Base-by-base conservation (phyloP, 2,888 invertebrate genomes). In the Euphydryas editha region DNA sequence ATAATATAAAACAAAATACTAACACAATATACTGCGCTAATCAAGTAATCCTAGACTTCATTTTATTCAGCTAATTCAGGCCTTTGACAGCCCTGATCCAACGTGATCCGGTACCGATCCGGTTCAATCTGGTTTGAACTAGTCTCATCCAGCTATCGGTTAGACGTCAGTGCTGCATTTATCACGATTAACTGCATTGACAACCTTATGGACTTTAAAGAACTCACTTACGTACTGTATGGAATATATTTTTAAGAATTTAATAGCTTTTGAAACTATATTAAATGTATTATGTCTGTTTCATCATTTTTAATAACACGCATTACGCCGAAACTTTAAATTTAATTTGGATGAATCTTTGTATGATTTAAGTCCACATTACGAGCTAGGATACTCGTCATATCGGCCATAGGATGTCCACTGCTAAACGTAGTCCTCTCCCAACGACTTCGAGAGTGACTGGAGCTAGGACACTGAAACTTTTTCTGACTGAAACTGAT, bases 81-180 rank as follows among this genome's bases (percentile, higher is more conserved):
- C 69, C 72, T 72, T 72, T 69, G 74, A 72, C 71, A 67, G 61
- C 56, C 70, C 65, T 77, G 74, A 78, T 77, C 78, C 70, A 51
- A n/a, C 42, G 47, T 65, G 65, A 75, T 76, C 72, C 69, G 59
- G 55, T 60, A 59, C 62, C 63, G 65, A 75, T 76, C 72, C 69
- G 59, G 51, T 62, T 59, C 63, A 58, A 69, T 72, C 70, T 72
- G 71, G 72, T 57, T 71, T 69, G 65, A 60, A 73, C 69, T 69
- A 72, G 77, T 74, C 75, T 72, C 68, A 68, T 70, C 72, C 74
- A 69, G 71, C 70, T 70, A 70, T 71, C 71, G 70, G 61, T 68
- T 70, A 67, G 63, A 68, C 55, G 69, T 69, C 69, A 68, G 59
- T 71, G 64, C 62, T 64, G 70, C 70, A 72, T 73, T 71, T 68